Percentiles rank a stretch among this genome's conserved stretches.
Conservation (phyloP, 2,888 invertebrate species). For the Drosophila histrio region DNA sequence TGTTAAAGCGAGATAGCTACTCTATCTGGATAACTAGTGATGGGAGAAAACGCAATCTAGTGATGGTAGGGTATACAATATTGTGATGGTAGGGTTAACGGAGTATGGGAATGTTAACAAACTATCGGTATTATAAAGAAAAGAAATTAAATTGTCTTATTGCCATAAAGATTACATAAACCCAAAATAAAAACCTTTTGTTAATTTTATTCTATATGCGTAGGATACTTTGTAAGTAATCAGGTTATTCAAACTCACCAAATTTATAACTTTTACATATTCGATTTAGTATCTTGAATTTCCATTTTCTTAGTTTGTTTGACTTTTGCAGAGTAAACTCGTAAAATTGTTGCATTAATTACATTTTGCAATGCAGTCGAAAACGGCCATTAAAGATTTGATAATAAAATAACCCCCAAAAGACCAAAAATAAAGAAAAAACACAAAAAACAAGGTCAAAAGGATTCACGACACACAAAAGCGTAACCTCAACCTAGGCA, state of each 20-base stretch:
- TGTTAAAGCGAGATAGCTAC: too few species aligned
- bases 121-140: too few species aligned
- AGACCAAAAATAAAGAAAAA: not conserved
- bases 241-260: not conserved
- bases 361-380: constrained; percentile 47
- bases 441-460: constrained; percentile 72
- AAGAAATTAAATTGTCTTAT: too few species aligned
- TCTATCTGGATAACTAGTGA: too few species aligned
- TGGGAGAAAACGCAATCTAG: too few species aligned
- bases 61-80: too few species aligned
- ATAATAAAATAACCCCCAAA: constrained; percentile 43
- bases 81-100: too few species aligned
- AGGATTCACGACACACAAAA: constrained; percentile 17
- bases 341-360: constrained; percentile 60
- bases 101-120: too few species aligned
- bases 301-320: constrained; percentile 12
- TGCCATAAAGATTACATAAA: not conserved
- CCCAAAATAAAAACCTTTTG: not conserved
- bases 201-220: not conserved
- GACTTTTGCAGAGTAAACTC: constrained; percentile 21
- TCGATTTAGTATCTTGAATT: constrained; percentile 9
- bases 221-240: not conserved
- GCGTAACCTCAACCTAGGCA: constrained; percentile 9
- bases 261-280: constrained; percentile 1
- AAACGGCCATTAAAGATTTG: constrained; percentile 42